Evolutionary conservation across 2,113 vertebrate genomes (phyloP), one percentile per base, ranked within the genome.

Genomic region (Hystrix brachyura): DNA sequence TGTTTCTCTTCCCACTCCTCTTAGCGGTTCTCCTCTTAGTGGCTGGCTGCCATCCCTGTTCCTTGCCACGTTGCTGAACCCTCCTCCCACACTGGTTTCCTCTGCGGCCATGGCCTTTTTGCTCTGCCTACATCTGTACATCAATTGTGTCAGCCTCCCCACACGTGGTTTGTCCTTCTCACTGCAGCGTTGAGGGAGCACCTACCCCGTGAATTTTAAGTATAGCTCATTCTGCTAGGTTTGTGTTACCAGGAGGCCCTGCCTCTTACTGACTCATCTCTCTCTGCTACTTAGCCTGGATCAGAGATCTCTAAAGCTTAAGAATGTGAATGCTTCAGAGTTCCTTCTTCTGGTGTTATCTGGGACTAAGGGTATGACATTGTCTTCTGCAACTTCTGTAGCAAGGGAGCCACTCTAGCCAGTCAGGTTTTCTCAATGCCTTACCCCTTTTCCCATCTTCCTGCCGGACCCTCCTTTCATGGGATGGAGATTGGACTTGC

Each of bases 361-460:
- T 81, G 32, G 38, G 46, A 60, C n/a, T 38, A 85, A 23, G 29
- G 32, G 17, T 62, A 48, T 62, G 25, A 55, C 38, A 8, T 1
- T 48, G 7, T 62, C 67, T 55, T 85, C n/a, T 46, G 15, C n/a
- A 59, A 21, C 9, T 25, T 90, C 8, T 38, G 55, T 15, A 74
- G 27, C 67, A 51, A 46, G 5, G 7, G 1, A 57, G 11, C 10
- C 8, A 8, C 51, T 38, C 21, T 48, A 71, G 59, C 3, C 11
- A 46, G 12, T 3, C 4, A 82, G 0, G 1, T 25, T 34, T 23
- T 83, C 34, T 93, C 14, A 74, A 6, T 3, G 0, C 4, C 17
- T 46, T 46, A 38, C 14, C 0, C 0, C 0, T 51, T 91, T 51
- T 38, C 0, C 2, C 32, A 21, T 57, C 10, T 12, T 43, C 34